Evolutionary conservation across 2,113 vertebrate species (phyloP).

Genomic region (Epinephelus cyanopodus): DNA sequence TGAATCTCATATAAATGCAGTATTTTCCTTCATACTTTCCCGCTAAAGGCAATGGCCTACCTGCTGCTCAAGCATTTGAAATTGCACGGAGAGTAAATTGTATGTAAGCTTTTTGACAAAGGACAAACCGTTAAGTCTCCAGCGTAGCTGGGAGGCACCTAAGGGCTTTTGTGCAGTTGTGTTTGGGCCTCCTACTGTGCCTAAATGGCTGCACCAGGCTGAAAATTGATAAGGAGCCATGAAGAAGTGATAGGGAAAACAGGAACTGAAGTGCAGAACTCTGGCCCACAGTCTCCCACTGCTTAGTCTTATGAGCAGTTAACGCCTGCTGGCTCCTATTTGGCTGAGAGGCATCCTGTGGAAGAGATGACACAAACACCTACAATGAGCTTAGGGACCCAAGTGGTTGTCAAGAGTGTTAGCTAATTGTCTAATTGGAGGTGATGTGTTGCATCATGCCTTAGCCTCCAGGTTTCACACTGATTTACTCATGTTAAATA

Average conservation of each 20-base stretch:
- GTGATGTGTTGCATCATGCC: background rate
- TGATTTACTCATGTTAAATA: slow-evolving; percentile 10
- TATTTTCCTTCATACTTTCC: background rate
- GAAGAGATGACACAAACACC: slow-evolving; percentile 50
- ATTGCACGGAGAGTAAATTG: background rate
- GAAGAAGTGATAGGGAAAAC: slow-evolving; percentile 54
- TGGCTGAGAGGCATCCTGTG: slow-evolving; percentile 34
- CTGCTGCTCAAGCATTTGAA: background rate
- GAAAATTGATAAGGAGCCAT: slow-evolving; percentile 49
- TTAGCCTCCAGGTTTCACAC: background rate
- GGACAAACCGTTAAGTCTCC: slow-evolving; percentile 14
- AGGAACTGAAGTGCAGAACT: slow-evolving; percentile 38
- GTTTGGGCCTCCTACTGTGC: slow-evolving; percentile 58
- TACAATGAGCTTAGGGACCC: slow-evolving; percentile 17
- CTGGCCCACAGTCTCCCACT: slow-evolving; percentile 36
- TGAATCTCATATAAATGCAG: slow-evolving; percentile 7
- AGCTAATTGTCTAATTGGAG: slow-evolving; percentile 5
- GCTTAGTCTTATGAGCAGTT: slow-evolving; percentile 53
- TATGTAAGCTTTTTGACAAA: background rate
- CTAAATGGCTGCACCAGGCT: slow-evolving; percentile 36
- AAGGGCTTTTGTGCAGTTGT: slow-evolving; percentile 27
- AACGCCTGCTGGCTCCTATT: slow-evolving; percentile 59
- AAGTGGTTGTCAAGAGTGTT: slow-evolving; percentile 14
- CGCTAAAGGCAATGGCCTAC: background rate
- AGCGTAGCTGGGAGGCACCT: slow-evolving; percentile 23